Evolutionary conservation across 2,888 invertebrate genomes (phyloP).

Genomic region (Netelia virgata): DNA sequence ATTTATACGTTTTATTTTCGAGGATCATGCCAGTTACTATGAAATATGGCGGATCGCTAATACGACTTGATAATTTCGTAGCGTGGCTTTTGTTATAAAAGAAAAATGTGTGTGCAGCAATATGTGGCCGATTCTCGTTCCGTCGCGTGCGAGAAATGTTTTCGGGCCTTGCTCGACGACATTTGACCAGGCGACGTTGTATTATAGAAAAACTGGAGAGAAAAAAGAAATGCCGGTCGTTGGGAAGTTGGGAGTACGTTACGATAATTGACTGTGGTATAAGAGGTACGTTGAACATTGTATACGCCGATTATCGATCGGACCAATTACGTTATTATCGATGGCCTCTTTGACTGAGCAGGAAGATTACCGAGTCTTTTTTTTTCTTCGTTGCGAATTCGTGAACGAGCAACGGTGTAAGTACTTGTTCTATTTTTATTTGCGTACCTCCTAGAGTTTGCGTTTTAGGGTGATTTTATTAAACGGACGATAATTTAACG

Average conservation of each 20-base stretch:
- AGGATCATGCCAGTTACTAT: neutral
- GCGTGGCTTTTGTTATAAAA: constrained; percentile 25
- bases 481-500: too few species aligned
- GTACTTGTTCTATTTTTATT: neutral
- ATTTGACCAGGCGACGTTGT: neutral
- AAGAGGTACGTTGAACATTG: constrained; percentile 20
- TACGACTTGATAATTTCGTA: constrained; percentile 38
- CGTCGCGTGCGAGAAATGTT: neutral
- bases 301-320: constrained; percentile 53
- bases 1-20: neutral
- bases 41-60: constrained; percentile 6
- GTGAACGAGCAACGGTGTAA: neutral
- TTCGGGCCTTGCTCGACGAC: neutral
- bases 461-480: too few species aligned
- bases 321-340: constrained; percentile 27
- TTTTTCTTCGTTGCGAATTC: neutral
- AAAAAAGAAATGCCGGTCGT: neutral
- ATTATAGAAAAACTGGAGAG: neutral
- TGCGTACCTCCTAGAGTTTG: neutral
- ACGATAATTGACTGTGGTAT: constrained; percentile 38
- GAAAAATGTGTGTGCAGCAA: too few species aligned
- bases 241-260: constrained; percentile 27
- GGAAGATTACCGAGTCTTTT: neutral
- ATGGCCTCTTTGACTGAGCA: constrained; percentile 36
- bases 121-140: neutral